Evolutionary conservation across 1,140 invertebrate genomes (phyloP).

Genomic region (Aporrectodea caliginosa): DNA sequence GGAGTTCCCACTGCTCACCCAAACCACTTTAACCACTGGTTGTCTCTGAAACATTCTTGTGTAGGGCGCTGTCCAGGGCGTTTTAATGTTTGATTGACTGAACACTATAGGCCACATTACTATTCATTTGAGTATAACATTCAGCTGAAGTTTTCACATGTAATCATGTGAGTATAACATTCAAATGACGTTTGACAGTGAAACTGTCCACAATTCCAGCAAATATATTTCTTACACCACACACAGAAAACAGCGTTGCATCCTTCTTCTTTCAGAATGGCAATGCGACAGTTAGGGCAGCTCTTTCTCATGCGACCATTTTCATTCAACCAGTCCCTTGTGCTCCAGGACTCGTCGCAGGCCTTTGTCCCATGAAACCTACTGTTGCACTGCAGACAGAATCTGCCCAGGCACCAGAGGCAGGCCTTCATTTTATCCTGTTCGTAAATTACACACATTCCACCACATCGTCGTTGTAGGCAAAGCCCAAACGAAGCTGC

Average conservation of each 20-base stretch:
- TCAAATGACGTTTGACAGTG: neutral
- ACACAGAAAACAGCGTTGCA: neutral
- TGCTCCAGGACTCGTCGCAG: neutral
- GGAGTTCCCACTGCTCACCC: too few species aligned
- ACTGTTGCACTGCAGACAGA: neutral
- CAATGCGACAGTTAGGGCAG: neutral
- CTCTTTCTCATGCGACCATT: neutral
- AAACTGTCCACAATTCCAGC: neutral
- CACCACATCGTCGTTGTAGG: neutral
- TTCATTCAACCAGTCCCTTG: neutral
- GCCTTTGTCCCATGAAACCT: neutral
- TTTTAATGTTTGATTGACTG: neutral
- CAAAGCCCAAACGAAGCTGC: neutral
- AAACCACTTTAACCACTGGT: too few species aligned
- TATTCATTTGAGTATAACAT: too few species aligned
- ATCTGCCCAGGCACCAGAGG: neutral
- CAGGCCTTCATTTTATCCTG: neutral
- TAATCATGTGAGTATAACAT: neutral
- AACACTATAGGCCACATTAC: neutral
- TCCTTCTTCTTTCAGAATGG: neutral
- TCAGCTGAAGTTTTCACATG: too few species aligned
- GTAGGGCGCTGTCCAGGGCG: too few species aligned
- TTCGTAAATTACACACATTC: neutral
- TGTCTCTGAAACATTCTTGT: too few species aligned
- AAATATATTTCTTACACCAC: neutral